Conservation (phyloP, 2,797 vertebrate species). For the Benthosema pterotum region DNA sequence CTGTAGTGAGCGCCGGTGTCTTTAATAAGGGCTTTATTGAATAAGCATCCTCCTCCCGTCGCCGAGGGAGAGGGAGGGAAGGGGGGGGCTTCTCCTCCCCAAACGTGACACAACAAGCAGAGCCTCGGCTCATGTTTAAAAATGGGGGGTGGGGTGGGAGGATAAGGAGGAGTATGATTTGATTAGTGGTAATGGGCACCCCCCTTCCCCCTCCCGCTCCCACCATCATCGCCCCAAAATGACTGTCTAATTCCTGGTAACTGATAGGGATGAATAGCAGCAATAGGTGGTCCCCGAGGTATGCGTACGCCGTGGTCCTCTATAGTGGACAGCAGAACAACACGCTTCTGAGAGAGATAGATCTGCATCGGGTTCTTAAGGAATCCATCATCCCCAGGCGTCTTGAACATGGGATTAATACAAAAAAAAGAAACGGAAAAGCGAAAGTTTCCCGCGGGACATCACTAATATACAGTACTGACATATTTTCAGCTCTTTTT, state of each 20-base stretch:
- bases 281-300: conserved; percentile 12
- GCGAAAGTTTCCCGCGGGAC: conserved; percentile 3
- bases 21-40: conserved; percentile 71
- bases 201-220: conserved; percentile 20
- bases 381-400: conserved; percentile 22
- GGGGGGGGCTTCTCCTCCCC: conserved; percentile 52
- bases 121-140: conserved; percentile 54
- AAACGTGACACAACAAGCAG: conserved; percentile 57
- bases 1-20: conserved; percentile 55
- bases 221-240: conserved; percentile 26
- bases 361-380: conserved; percentile 12
- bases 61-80: conserved; percentile 10
- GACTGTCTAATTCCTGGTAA: conserved; percentile 54
- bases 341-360: conserved; percentile 7
- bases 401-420: conserved; percentile 17
- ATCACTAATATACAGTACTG: conserved; percentile 2
- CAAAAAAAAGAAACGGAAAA: background rate
- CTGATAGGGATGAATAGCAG: conserved; percentile 40
- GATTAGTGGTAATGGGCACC: conserved; percentile 68
- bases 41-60: conserved; percentile 55
- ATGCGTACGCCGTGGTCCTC: conserved; percentile 2
- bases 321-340: conserved; percentile 17
- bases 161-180: conserved; percentile 69
- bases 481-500: conserved; percentile 8
- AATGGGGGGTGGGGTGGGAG: conserved; percentile 33